A percentile compares a stretch with the other conserved stretches of the same genome.
These are phyloP conservation scores for Pristionchus entomophagus DNA, from an alignment of 2,888 invertebrate genomes.

Conservation along the genomic window DNA sequence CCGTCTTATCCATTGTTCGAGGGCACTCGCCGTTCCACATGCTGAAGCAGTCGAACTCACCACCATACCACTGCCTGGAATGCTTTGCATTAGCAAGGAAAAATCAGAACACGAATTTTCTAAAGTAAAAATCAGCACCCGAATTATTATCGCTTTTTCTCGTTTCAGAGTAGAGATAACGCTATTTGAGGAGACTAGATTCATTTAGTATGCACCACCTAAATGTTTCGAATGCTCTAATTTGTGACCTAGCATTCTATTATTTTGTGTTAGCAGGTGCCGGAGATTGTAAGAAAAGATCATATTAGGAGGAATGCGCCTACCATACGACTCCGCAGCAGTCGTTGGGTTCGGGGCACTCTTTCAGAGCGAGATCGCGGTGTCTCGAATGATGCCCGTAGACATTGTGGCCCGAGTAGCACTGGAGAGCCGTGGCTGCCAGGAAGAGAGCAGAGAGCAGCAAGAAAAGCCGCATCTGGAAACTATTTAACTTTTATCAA, in stretches of 20 bases:
- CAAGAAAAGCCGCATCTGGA: not conserved
- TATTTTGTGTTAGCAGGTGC: too few species aligned
- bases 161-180: too few species aligned
- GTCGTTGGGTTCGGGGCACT: not conserved
- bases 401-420: not conserved
- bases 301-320: too few species aligned
- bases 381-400: not conserved
- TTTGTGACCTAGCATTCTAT: too few species aligned
- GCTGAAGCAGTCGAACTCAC: not conserved
- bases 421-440: not conserved
- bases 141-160: too few species aligned
- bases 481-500: not conserved
- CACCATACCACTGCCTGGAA: conserved; percentile 13
- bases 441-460: not conserved
- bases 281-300: too few species aligned
- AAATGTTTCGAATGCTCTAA: too few species aligned
- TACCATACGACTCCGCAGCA: conserved; percentile 24
- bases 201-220: too few species aligned
- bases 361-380: not conserved
- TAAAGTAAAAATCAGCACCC: too few species aligned
- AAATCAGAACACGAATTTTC: too few species aligned
- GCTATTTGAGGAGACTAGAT: too few species aligned
- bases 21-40: not conserved
- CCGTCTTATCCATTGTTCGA: not conserved
- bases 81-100: too few species aligned